A percentile compares a stretch with the other conserved stretches of the same genome.
These are phyloP conservation scores for Rhodophaea formosa DNA, from an alignment of 2,888 invertebrate species.

Conservation along the genomic window DNA sequence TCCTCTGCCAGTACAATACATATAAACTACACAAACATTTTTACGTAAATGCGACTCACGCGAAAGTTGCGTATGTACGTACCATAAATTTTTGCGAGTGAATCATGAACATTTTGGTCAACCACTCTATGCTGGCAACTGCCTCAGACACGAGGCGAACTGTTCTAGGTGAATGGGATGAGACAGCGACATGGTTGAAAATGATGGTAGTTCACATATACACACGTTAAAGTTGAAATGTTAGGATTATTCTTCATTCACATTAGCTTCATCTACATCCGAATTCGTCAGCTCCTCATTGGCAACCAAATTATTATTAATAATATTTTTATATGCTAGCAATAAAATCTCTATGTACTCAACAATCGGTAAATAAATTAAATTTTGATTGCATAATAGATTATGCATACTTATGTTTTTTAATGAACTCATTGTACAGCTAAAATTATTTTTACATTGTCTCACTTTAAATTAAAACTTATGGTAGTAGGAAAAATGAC, in stretches of 20 bases:
- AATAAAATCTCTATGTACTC: constrained; percentile 12
- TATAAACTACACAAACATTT: constrained; percentile 26
- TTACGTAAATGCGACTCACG: constrained; percentile 37
- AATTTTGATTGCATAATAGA: constrained; percentile 1
- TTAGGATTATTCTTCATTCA: constrained; percentile 46
- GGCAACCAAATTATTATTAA: constrained; percentile 8
- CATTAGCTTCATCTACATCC: constrained; percentile 39
- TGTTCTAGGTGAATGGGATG: neutral
- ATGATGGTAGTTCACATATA: constrained; percentile 9
- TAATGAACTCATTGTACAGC: constrained; percentile 11
- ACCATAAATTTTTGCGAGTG: constrained; percentile 18
- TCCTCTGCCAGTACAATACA: neutral
- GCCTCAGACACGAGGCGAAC: neutral
- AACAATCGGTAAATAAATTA: constrained; percentile 5
- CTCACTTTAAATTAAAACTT: constrained; percentile 15
- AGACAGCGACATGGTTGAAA: constrained; percentile 8
- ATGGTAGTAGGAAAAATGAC: constrained; percentile 14
- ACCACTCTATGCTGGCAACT: neutral
- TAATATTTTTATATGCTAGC: constrained; percentile 15
- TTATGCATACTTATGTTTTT: neutral
- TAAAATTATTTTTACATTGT: constrained; percentile 11
- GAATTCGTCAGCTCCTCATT: constrained; percentile 32
- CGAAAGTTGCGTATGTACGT: constrained; percentile 29
- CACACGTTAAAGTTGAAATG: constrained; percentile 36
- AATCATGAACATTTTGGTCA: constrained; percentile 27